Conservation (phyloP, 1,140 invertebrate species). For the Orius insidiosus region DNA sequence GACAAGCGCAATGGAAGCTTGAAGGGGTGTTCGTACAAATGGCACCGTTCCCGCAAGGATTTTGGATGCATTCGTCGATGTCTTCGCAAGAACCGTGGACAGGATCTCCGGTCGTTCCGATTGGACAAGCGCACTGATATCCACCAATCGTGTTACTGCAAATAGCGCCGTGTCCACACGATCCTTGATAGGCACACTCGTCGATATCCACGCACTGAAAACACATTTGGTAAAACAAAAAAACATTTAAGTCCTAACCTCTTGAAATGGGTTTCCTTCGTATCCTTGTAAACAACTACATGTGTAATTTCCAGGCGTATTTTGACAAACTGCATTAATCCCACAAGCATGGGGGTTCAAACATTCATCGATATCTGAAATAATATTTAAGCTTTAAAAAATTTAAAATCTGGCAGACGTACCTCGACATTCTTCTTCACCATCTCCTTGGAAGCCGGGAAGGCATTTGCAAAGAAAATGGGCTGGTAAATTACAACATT, state of each 20-base stretch:
- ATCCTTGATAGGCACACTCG: constrained; percentile 52
- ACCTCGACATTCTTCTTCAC: constrained; percentile 65
- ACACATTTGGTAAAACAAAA: no score
- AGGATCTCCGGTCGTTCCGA: constrained; percentile 58
- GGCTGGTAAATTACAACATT: constrained; percentile 85
- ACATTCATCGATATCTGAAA: constrained; percentile 75
- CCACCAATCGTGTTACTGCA: constrained; percentile 64
- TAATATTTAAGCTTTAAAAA: neutral
- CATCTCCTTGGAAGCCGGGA: constrained; percentile 74
- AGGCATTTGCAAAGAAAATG: constrained; percentile 89
- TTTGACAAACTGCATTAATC: constrained; percentile 58
- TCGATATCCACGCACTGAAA: constrained; percentile 62
- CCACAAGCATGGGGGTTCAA: constrained; percentile 57
- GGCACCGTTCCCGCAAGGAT: constrained; percentile 52
- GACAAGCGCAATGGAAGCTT: constrained; percentile 55
- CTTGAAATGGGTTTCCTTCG: constrained; percentile 70
- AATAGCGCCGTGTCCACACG: constrained; percentile 59
- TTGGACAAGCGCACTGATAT: constrained; percentile 63
- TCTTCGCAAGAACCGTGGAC: constrained; percentile 42
- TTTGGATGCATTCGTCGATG: constrained; percentile 46
- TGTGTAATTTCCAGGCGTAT: constrained; percentile 73
- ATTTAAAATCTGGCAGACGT: constrained; percentile 21
- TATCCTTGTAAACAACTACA: constrained; percentile 69
- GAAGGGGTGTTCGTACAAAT: constrained; percentile 54
- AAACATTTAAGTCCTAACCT: constrained; percentile 33